Base-by-base conservation (phyloP, 2,113 vertebrate species). In the Oxyura jamaicensis region DNA sequence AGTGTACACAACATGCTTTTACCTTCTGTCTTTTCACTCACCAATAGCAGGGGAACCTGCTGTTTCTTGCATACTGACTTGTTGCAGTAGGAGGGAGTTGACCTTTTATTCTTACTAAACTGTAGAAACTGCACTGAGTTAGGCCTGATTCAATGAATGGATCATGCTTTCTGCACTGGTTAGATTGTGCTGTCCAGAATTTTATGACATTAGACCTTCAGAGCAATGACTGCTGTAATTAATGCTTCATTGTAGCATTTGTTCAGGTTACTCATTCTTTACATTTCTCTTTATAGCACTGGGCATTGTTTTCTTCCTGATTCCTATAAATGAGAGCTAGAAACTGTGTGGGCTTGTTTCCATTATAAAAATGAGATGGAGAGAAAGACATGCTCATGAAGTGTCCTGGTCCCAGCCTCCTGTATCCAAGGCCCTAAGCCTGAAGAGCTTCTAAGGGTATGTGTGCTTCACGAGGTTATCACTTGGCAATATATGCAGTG, bases 391-490 rank as follows among this genome's bases (percentile, higher is more conserved):
- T 28, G 18, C n/a, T 63, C 11, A 8, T 4, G 0, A 71, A 29
- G 52, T 17, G 12, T 58, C 18, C 13, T 1, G 1, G 5, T 53
- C 83, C 17, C 31, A 71, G 71, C 31, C 3, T 28, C 5, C 11
- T 15, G 7, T 20, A n/a, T 31, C 39, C 20, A 39, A 65, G n/a
- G 19, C 1, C 1, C 23, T 10, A 44, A 83, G 28, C 36, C 33
- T 56, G 21, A 65, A 39, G 36, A 44, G 11, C 35, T 63, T 10
- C 1, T 20, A 29, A 71, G 35, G 33, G 18, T 28, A 31, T 3
- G 8, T 31, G 13, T 0, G 1, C 41, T 73, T 23, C 9, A 0
- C 13, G 15, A n/a, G 44, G 29, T 31, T 18, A 55, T 20, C 35
- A 21, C 26, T 42, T 79, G 46, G 18, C 62, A 8, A 4, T 36